A percentile compares a stretch with the other conserved stretches of the same genome.
Conservation (phyloP, 2,888 invertebrate species). For the Sphinx pinastri region DNA sequence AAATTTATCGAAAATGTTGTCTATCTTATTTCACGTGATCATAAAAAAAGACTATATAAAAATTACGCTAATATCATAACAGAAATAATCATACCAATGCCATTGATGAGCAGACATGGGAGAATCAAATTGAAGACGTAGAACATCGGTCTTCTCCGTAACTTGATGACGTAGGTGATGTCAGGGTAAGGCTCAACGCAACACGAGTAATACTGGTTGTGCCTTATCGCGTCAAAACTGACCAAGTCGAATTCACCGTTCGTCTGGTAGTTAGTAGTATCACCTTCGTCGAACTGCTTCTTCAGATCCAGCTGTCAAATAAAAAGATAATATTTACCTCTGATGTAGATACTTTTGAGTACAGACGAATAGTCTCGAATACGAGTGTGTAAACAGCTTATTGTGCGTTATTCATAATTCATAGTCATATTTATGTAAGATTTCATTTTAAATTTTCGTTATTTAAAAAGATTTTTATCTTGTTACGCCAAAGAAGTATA, state of each 20-base stretch:
- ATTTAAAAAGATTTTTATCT: too few species aligned
- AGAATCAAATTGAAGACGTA: slow-evolving; percentile 94
- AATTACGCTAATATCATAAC: background rate
- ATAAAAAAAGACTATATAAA: too few species aligned
- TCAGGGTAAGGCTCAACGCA: slow-evolving; percentile 93
- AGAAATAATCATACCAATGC: slow-evolving; percentile 86
- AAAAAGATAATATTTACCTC: slow-evolving; percentile 14
- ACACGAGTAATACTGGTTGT: slow-evolving; percentile 90
- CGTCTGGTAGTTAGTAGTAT: slow-evolving; percentile 94
- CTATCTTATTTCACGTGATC: too few species aligned
- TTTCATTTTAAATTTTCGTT: too few species aligned
- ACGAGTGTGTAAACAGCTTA: too few species aligned
- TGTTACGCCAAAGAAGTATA: too few species aligned
- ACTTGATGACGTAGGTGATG: slow-evolving; percentile 91
- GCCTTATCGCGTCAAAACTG: slow-evolving; percentile 88
- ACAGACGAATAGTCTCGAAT: too few species aligned
- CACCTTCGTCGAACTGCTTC: slow-evolving; percentile 91
- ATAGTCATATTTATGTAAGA: too few species aligned
- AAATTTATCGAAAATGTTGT: too few species aligned
- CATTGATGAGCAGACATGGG: slow-evolving; percentile 93
- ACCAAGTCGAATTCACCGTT: slow-evolving; percentile 95
- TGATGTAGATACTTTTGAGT: background rate
- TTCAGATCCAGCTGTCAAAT: slow-evolving; percentile 87
- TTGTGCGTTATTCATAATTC: too few species aligned
- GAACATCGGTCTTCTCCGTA: slow-evolving; percentile 91